Percentiles rank a stretch among this genome's conserved stretches.
These are phyloP conservation scores for Drosophila sp. DNA, from an alignment of 1,140 invertebrate genomes.

Conservation along the genomic window DNA sequence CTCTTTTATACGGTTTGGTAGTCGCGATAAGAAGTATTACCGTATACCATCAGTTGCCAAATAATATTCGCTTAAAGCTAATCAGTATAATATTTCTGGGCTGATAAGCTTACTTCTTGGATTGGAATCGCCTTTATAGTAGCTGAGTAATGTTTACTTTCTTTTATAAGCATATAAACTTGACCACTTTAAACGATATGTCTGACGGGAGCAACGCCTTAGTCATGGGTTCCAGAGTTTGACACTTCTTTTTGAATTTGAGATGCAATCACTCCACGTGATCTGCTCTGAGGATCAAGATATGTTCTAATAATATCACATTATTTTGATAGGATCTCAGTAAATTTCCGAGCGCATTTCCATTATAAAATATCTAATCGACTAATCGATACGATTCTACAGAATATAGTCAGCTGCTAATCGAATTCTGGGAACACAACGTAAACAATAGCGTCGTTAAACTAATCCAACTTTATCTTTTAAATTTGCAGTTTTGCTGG, in stretches of 20 bases:
- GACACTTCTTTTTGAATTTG: not conserved
- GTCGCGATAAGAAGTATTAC: not conserved
- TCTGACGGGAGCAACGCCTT: not conserved
- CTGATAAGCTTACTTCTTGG: not conserved
- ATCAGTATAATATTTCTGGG: slow-evolving; percentile 1
- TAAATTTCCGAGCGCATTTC: no score
- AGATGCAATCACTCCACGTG: no score
- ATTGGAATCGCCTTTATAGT: not conserved
- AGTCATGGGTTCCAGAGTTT: not conserved
- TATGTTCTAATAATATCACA: no score
- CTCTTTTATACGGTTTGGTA: slow-evolving; percentile 10
- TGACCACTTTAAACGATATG: not conserved
- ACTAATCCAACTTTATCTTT: not conserved
- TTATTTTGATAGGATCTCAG: no score
- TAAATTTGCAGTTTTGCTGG: not conserved
- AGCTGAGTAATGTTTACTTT: not conserved
- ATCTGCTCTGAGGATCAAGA: no score
- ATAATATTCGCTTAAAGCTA: not conserved
- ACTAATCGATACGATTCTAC: not conserved
- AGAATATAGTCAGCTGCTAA: not conserved
- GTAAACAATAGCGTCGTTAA: not conserved
- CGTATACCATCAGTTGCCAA: not conserved
- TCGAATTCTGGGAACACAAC: not conserved
- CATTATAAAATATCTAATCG: not conserved
- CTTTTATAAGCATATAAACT: not conserved